phyloP scores from a whole-genome alignment of 2,888 invertebrate genomes.

The Tetragonisca angustula region DNA sequence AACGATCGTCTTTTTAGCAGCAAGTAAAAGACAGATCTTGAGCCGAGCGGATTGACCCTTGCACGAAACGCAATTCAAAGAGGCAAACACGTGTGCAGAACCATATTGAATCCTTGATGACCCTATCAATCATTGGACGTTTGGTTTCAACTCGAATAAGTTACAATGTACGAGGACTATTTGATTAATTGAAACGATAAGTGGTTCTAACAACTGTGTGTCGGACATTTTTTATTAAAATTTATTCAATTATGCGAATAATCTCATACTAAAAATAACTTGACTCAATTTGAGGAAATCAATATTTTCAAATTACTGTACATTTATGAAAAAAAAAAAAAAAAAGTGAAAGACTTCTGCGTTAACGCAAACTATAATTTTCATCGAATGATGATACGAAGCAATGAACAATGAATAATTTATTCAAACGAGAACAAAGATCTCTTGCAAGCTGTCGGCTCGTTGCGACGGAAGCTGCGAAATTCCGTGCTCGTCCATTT shows the following conservation, averaged over 20 bases:
- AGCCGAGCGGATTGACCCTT: constrained; percentile 44
- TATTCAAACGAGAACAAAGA: too few species aligned
- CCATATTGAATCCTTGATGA: constrained; percentile 44
- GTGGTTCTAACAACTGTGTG: not conserved
- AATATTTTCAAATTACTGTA: not conserved
- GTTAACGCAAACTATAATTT: not conserved
- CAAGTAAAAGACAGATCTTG: constrained; percentile 25
- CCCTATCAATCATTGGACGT: constrained; percentile 48
- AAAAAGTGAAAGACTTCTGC: too few species aligned
- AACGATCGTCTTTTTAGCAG: constrained; percentile 14
- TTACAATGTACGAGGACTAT: constrained; percentile 43
- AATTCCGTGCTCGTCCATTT: constrained; percentile 13
- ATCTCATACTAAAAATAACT: not conserved
- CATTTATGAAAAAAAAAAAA: not conserved
- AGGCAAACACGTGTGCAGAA: constrained; percentile 49
- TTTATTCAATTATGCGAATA: not conserved
- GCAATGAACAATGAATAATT: not conserved
- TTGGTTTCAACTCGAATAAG: constrained; percentile 35
- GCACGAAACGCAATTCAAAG: constrained; percentile 41
- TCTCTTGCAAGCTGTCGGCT: not conserved
- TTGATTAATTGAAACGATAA: constrained; percentile 25
- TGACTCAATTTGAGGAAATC: not conserved
- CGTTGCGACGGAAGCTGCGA: not conserved
- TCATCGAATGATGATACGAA: not conserved
- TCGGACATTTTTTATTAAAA: not conserved